Evolutionary conservation across 2,888 invertebrate genomes (phyloP), one percentile per base, ranked within the genome.

Genomic region (Isotomurus palustris): DNA sequence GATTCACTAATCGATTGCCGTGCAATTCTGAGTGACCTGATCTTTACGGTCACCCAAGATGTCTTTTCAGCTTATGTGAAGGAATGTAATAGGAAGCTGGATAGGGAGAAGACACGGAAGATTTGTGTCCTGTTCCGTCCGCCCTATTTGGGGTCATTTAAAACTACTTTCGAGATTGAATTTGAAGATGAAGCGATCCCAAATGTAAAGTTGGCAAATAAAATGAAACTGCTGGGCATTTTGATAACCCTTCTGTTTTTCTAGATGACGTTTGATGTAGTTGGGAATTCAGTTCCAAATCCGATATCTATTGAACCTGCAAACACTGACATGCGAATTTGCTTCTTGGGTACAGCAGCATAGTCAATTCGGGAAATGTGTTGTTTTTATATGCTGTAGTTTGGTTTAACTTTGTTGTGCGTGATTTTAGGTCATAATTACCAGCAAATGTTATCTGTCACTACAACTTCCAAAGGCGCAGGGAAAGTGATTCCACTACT

Each of bases 241-340:
- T n/a, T n/a, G n/a, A n/a, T n/a, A n/a, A n/a, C n/a, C n/a, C n/a
- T n/a, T n/a, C 1, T 56, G 21, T 27, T 32, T 49, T 47, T 32
- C 22, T 19, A 60, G 54, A 6, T 56, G 22, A 44, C 48, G 14
- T 25, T 61, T 21, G 38, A 54, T 4, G 41, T 49, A 10, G 52
- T 51, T 32, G 58, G 56, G 12, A 41, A 21, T 8, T 32, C 52
- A 22, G 29, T 53, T 5, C 59, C 59, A 22, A 60, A 50, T 40
- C 62, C 62, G 10, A 29, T 60, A 17, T n/a, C 21, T 6, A 27
- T 57, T 25, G 41, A 53, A 10, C 62, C 62, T 1, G 12, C 22
- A 24, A 59, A 63, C 48, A 48, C 51, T 1, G 51, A 59, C 38
- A 48, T 63, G 19, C 56, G 57, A 51, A 63, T 60, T 14, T 63